Conservation (phyloP, 2,113 vertebrate species). For the Proteles cristata region DNA sequence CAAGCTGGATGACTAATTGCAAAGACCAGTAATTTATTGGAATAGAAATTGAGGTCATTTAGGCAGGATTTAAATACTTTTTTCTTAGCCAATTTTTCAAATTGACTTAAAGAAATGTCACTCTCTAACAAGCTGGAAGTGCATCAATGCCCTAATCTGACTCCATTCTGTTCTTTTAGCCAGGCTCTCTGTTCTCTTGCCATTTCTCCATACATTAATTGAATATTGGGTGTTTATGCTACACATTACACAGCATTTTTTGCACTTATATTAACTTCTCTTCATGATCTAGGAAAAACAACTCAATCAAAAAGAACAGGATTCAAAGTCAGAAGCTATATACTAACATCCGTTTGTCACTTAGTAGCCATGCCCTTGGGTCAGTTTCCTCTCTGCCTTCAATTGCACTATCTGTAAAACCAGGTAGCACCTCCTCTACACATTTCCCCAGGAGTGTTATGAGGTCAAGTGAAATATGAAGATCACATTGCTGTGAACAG, state of each 20-base stretch:
- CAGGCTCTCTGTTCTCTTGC: neutral
- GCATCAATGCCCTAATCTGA: neutral
- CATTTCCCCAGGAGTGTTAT: neutral
- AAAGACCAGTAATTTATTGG: constrained; percentile 68
- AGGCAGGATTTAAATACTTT: constrained; percentile 62
- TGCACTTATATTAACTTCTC: constrained; percentile 31
- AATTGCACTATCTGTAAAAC: neutral
- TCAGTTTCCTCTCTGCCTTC: neutral
- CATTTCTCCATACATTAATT: neutral
- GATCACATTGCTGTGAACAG: neutral
- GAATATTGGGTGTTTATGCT: neutral
- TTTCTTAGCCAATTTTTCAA: constrained; percentile 53
- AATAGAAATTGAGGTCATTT: constrained; percentile 73
- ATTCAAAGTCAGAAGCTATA: neutral
- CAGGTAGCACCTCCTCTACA: neutral
- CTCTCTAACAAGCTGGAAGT: constrained; percentile 17
- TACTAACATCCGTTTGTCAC: neutral
- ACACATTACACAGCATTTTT: neutral
- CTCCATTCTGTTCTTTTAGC: neutral
- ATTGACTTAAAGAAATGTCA: constrained; percentile 49
- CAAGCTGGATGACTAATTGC: constrained; percentile 67
- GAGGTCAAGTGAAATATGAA: neutral
- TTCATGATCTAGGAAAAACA: constrained; percentile 11
- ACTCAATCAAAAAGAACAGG: neutral
- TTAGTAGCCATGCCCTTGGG: neutral